Conservation (phyloP, 1,140 invertebrate genomes). For the Trissolcus basalis region DNA sequence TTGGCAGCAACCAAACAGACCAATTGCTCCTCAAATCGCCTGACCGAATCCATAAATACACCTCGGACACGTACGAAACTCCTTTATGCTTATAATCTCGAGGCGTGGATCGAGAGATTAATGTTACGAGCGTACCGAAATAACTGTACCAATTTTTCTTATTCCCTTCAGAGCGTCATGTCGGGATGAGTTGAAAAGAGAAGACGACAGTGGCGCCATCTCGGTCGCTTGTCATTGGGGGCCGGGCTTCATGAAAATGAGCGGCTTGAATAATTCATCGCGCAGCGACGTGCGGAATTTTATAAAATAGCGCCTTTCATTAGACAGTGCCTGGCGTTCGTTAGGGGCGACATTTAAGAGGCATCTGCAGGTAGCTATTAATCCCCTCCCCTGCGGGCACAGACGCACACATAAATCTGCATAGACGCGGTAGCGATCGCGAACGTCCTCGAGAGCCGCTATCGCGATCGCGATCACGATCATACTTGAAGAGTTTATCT, state of each 20-base stretch:
- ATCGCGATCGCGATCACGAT: constrained; percentile 54
- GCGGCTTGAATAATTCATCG: constrained; percentile 51
- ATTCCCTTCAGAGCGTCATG: too few species aligned
- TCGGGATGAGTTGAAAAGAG: background rate
- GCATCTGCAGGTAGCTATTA: constrained; percentile 47
- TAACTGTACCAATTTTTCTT: constrained; percentile 32
- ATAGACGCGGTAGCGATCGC: constrained; percentile 60
- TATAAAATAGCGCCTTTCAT: constrained; percentile 53
- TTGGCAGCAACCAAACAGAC: too few species aligned
- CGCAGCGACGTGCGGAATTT: constrained; percentile 25
- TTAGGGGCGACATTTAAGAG: constrained; percentile 41
- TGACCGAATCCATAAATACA: too few species aligned
- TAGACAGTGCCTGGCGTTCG: constrained; percentile 25
- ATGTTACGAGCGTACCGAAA: constrained; percentile 17
- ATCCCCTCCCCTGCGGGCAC: constrained; percentile 37
- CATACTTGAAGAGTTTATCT: constrained; percentile 60
- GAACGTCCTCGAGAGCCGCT: constrained; percentile 37
- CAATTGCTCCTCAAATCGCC: too few species aligned
- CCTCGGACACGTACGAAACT: too few species aligned
- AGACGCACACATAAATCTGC: constrained; percentile 63
- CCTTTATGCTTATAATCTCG: too few species aligned
- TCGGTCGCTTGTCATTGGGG: constrained; percentile 5
- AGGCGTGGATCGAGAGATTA: constrained; percentile 4
- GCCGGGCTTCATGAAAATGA: constrained; percentile 30
- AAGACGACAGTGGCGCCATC: constrained; percentile 23